Base-by-base conservation (phyloP, 2,888 invertebrate genomes). In the Cacoxenus indagator region DNA sequence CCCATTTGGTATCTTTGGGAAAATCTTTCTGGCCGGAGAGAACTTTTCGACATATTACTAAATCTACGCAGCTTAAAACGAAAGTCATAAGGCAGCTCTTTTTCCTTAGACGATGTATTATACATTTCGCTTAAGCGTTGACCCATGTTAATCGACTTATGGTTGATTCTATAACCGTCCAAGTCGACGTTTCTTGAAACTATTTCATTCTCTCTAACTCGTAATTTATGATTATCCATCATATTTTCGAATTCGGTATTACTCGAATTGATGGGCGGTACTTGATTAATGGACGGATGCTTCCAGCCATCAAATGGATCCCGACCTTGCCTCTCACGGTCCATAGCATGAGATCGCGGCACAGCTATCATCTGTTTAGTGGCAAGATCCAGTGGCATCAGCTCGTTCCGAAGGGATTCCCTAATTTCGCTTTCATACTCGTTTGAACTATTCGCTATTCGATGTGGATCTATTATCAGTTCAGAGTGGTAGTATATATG, bases 321-420 rank as follows among this genome's bases (percentile, higher is more conserved):
- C 1, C 26, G 43, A 3, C 11, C 14, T 11, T 11, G n/a, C 55
- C 3, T 3, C 27, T n/a, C 11, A 5, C 2, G 14, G 3, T 1
- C 6, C 27, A 5, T 27, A 1, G 3, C 19, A 4, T 6, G 55
- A 4, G 14, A 1, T 4, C 27, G 24, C n/a, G n/a, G 22, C 11
- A 24, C 45, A 1, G 24, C 4, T 5, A 62, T 69, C 3, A 76
- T 62, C 0, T 54, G 22, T 26, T 77, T 78, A 0, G 73, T 78
- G 0, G 17, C 46, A 2, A 29, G 8, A 54, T 78, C 67, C 0
- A 79, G 19, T 0, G 70, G 62, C 79, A 80, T 80, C 11, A 80
- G 67, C 0, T 83, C 80, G 0, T 68, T 66, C n/a, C 73, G 73
- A 1, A 80, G 79, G 26, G 83, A 71, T 0, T 51, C 71, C 51